Base-by-base conservation (phyloP, 2,797 vertebrate genomes). In the Chaetodon trifasciatus region DNA sequence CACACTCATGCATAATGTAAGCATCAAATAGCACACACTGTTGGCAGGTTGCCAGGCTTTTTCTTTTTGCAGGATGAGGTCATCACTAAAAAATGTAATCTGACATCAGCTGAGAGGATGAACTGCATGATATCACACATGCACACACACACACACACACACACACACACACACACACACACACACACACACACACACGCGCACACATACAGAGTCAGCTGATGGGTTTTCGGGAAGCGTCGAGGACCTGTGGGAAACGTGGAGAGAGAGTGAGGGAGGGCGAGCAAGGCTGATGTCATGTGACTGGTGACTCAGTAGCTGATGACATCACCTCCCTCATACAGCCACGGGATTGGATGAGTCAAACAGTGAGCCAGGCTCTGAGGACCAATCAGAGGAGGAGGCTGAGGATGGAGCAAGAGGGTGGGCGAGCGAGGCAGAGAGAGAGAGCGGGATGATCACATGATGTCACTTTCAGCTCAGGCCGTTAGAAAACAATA, bases 301-400 rank as follows among this genome's bases (percentile, higher is more conserved):
- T 88, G 89, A 93, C 85, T 74, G 63, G 89, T 94, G 93, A 93
- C 70, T 94, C 91, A 93, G 84, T 67, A 23, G 86, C 52, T 61
- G 70, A 92, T 94, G 91, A 93, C 78, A 80, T 93, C 92, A 91
- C 76, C 40, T 73, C 82, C 67, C 76, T 71, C 85, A 83, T 55
- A 5, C 68, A 55, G 66, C 12, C 60, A 39, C 69, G 1, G 70
- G 93, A 94, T 93, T 95, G 92, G 94, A 78, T 47, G 74, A 88
- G 58, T 87, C 83, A 80, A 82, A 86, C 17, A 39, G 65, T 86
- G 82, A 85, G 79, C 71, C 16, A 21, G 79, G 66, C 52, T 60
- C 24, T 24, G 83, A 9, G 0, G 71, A 44, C 90, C 89, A 91
- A 90, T 88, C 37, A 39, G 46, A 81, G 73, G 24, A 56, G 69